Percentiles rank a stretch among this genome's conserved stretches.
Conservation (phyloP, 1,140 invertebrate genomes). For the Reticulitermes speratus region DNA sequence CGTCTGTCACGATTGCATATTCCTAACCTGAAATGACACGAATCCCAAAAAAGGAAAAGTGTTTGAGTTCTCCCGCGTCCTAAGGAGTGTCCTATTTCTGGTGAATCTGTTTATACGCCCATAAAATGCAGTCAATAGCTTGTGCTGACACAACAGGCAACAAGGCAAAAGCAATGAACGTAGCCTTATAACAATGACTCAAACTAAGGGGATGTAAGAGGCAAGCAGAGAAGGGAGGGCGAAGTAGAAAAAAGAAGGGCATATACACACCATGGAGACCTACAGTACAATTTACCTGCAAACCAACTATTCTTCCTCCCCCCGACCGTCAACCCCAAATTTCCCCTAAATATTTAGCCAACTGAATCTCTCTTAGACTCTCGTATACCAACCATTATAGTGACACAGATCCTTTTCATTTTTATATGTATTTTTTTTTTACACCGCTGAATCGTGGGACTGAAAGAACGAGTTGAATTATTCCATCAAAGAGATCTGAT, state of each 20-base stretch:
- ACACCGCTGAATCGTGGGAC: not conserved
- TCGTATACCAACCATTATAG: not conserved
- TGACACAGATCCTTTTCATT: not conserved
- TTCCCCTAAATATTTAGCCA: slow-evolving; percentile 29
- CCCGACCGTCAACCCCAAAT: slow-evolving; percentile 21
- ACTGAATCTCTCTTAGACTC: slow-evolving; percentile 16
- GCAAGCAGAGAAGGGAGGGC: not conserved
- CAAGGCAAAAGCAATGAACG: not conserved
- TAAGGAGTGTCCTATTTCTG: slow-evolving; percentile 3
- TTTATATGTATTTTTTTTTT: not conserved
- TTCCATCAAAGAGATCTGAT: slow-evolving; percentile 8
- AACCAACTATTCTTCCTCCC: not conserved
- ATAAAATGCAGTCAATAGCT: slow-evolving; percentile 5
- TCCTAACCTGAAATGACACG: no score
- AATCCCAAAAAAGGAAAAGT: no score
- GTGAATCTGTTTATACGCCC: slow-evolving; percentile 19
- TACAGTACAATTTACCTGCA: not conserved
- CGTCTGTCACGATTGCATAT: no score
- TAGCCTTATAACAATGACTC: not conserved
- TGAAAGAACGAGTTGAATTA: not conserved
- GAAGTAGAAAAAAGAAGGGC: not conserved
- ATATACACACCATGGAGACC: not conserved
- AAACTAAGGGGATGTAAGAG: not conserved
- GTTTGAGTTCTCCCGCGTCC: no score
- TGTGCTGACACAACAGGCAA: slow-evolving; percentile 24